Conservation (phyloP, 2,797 vertebrate genomes). For the Acrocephalus scirpaceus region DNA sequence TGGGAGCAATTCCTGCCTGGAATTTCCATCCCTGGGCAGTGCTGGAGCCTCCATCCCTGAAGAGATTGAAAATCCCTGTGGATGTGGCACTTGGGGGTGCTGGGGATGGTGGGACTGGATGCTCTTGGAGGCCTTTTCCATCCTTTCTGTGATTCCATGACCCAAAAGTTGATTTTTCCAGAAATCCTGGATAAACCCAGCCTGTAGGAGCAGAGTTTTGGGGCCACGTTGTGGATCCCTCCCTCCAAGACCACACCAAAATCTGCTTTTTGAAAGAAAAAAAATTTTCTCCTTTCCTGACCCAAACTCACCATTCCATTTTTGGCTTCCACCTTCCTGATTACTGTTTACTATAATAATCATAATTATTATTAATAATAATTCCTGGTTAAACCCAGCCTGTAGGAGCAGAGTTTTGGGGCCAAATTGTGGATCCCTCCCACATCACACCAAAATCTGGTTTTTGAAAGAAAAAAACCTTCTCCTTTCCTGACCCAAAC, state of each 20-base stretch:
- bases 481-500: background rate
- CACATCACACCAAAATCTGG: accelerated
- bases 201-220: no score
- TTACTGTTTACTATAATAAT: no score
- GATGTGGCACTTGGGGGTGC: background rate
- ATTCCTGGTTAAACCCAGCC: no score
- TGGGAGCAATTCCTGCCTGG: background rate
- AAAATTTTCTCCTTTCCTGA: no score
- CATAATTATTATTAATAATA: no score
- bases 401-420: no score
- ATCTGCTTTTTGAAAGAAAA: no score
- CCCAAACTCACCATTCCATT: no score
- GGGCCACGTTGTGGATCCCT: no score
- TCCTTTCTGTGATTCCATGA: background rate
- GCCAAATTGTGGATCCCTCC: no score
- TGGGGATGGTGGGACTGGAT: background rate
- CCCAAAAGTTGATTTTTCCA: background rate
- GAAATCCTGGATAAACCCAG: accelerated
- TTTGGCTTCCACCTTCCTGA: no score
- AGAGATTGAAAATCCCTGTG: background rate
- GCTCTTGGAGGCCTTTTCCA: background rate
- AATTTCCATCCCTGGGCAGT: background rate
- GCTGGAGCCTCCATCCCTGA: background rate
- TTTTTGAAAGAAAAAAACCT: background rate
- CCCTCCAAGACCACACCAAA: no score